These are phyloP conservation scores for Pinctada fucata DNA, from an alignment of 2,888 invertebrate species.

Conservation along the genomic window DNA sequence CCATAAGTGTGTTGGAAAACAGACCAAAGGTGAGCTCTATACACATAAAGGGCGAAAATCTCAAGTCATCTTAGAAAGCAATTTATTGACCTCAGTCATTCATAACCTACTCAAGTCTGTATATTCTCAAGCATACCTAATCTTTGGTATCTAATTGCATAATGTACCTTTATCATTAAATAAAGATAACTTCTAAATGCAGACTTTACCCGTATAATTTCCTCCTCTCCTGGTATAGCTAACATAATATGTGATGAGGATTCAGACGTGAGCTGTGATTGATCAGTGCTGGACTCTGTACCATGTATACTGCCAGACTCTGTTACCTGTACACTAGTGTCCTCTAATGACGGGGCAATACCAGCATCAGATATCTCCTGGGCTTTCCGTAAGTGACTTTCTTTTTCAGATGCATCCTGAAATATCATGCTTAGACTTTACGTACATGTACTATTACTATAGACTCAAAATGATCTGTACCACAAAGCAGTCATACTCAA, in stretches of 20 bases:
- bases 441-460: no score
- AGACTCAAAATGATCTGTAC: not conserved
- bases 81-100: no score
- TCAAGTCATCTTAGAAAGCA: no score
- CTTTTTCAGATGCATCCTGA: slow-evolving; percentile 35
- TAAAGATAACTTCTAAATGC: not conserved
- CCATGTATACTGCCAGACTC: not conserved
- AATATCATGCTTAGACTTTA: not conserved
- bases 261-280: not conserved
- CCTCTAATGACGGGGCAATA: slow-evolving; percentile 7
- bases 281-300: not conserved
- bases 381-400: slow-evolving; percentile 19
- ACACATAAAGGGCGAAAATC: no score
- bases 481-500: not conserved
- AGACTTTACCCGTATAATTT: slow-evolving; percentile 18
- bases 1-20: no score
- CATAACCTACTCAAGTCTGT: no score
- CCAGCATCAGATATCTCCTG: slow-evolving; percentile 1
- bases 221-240: slow-evolving; percentile 28
- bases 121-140: no score
- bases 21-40: no score
- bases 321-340: not conserved
- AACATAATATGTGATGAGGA: slow-evolving; percentile 20
- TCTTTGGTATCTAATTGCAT: no score
- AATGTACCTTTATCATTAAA: no score